Evolutionary conservation across 2,797 vertebrate species (phyloP).

Genomic region (Synaphobranchus kaupii): DNA sequence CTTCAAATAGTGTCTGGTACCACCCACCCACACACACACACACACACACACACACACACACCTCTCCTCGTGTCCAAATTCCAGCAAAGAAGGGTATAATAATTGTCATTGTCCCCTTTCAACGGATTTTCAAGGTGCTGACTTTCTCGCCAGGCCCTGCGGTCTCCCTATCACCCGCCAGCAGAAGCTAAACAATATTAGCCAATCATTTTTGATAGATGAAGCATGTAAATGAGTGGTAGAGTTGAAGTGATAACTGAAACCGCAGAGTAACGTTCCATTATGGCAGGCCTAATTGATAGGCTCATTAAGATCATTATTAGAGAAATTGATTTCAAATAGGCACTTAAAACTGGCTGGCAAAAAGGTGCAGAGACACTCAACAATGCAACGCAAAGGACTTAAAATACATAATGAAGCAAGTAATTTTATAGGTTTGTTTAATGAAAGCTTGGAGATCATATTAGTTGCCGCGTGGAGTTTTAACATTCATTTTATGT

Average conservation of each 20-base stretch:
- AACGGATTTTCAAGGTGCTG: constrained; percentile 60
- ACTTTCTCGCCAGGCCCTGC: constrained; percentile 64
- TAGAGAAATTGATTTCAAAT: constrained; percentile 99
- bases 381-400: constrained; percentile 81
- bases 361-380: constrained; percentile 77
- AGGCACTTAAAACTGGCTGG: constrained; percentile 94
- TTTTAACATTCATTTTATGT: constrained; percentile 83
- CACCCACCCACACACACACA: neutral
- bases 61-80: constrained; percentile 17
- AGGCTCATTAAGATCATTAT: constrained; percentile 99
- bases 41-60: constrained; percentile 23
- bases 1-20: constrained; percentile 57
- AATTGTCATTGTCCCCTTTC: constrained; percentile 56
- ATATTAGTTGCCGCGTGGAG: constrained; percentile 72
- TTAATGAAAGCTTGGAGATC: constrained; percentile 94
- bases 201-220: constrained; percentile 87
- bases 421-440: constrained; percentile 98
- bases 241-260: constrained; percentile 91
- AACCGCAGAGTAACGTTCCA: constrained; percentile 89
- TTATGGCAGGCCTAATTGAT: constrained; percentile 99
- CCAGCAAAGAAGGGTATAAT: constrained; percentile 56
- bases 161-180: constrained; percentile 83
- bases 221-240: constrained; percentile 91
- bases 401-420: constrained; percentile 98
- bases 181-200: constrained; percentile 83